Evolutionary conservation across 1,140 invertebrate genomes (phyloP), one percentile per base, ranked within the genome.

Genomic region (Amphibalanus amphitrite): DNA sequence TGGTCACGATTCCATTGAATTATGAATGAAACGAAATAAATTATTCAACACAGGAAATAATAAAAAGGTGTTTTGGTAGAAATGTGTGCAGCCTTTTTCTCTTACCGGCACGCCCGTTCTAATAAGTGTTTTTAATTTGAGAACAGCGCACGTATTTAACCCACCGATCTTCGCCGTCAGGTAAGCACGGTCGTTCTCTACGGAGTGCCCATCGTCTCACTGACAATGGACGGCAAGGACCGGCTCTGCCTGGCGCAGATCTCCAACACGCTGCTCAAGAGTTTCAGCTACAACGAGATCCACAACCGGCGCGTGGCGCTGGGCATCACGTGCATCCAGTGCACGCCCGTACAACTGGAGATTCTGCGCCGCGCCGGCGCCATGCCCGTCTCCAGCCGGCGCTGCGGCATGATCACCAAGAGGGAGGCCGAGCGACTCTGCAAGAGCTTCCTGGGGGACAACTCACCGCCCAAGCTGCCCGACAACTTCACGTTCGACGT

Each of bases 241-340:
- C 83, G 95, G 8, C 84, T 98, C 0, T 98, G 95, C 78, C 82
- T 98, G 72, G 95, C 95, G 0, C 95, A 98, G 83, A 97, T 98
- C 74, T 97, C 93, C 69, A 97, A 96, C 80, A 97, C 94, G 0
- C 83, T 97, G 1, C 83, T 97, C 8, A 95, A 96, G 72, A 88
- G 92, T 78, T 97, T 94, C 82, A 96, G 92, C 76, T 98, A 98
- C 83, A 98, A 97, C 82, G 95, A 98, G 82, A 98, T 98, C 28
- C 95, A 98, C 80, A 95, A 96, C 78, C 83, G 92, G 67, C 81
- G 92, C 3, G 93, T 97, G 0, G 95, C 95, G 0, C 83, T 98
- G 69, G 95, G 95, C 4, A 97, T 98, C 77, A 97, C 93, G 0
- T 98, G 95, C 78, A 92, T 97, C 0, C 95, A 97, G 78, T 98